Evolutionary conservation across 1,140 invertebrate genomes (phyloP).

Genomic region (Pseudomyrmex gracilis): DNA sequence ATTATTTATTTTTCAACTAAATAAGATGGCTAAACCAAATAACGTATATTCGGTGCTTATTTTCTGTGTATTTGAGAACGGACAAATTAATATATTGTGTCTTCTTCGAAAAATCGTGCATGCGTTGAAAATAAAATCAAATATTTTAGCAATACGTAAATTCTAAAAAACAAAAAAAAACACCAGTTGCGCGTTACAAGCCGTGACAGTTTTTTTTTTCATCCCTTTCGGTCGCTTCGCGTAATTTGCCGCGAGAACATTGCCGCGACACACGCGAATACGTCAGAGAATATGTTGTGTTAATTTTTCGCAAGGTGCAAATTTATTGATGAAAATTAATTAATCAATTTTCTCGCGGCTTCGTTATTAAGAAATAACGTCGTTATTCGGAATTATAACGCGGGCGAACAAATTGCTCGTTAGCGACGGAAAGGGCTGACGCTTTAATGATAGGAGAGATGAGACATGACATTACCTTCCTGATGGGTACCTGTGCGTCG

Average conservation of each 20-base stretch:
- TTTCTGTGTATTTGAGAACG: conserved; percentile 6
- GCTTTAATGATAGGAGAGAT: conserved; percentile 65
- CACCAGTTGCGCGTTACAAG: conserved; percentile 53
- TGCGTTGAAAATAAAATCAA: conserved; percentile 51
- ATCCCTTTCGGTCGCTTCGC: conserved; percentile 50
- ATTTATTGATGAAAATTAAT: not conserved
- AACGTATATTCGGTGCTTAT: conserved; percentile 9
- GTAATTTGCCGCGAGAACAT: not conserved
- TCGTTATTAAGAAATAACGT: no score
- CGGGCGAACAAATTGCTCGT: not conserved
- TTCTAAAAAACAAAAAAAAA: conserved; percentile 42
- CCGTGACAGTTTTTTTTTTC: conserved; percentile 49
- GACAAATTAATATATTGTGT: conserved; percentile 3
- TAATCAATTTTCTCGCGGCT: no score
- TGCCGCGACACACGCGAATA: not conserved
- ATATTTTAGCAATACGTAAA: conserved; percentile 19
- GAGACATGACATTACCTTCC: conserved; percentile 79
- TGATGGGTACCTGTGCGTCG: conserved; percentile 78
- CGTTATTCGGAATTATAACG: not conserved
- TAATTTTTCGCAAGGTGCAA: not conserved
- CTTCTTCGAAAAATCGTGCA: conserved; percentile 30
- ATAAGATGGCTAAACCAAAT: conserved; percentile 4
- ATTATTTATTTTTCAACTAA: conserved; percentile 5
- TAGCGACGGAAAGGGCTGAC: conserved; percentile 56
- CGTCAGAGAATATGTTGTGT: not conserved